Evolutionary conservation across 1,140 invertebrate species (phyloP).

Genomic region (Venustaconcha ellipsiformis): DNA sequence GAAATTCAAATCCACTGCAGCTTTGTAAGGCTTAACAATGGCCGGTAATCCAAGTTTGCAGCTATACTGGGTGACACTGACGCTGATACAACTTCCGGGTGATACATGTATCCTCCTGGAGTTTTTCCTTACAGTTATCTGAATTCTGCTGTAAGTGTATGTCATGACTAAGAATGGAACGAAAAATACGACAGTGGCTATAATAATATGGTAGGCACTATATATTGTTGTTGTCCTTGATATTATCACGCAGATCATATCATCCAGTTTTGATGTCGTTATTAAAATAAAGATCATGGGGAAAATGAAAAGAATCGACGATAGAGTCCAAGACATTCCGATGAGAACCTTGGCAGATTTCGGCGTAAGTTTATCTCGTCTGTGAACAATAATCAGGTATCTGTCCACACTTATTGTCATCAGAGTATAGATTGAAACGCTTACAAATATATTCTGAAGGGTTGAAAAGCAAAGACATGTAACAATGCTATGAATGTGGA

Average conservation of each 20-base stretch:
- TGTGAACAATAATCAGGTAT: constrained; percentile 22
- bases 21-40: constrained; percentile 14
- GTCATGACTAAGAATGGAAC: constrained; percentile 18
- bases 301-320: neutral
- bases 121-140: constrained; percentile 16
- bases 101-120: constrained; percentile 21
- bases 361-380: constrained; percentile 11
- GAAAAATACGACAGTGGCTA: constrained; percentile 12
- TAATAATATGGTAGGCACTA: constrained; percentile 7
- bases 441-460: constrained; percentile 13
- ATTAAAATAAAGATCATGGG: constrained; percentile 9
- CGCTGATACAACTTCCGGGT: constrained; percentile 18
- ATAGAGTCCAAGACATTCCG: constrained; percentile 8
- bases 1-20: constrained; percentile 17
- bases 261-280: neutral
- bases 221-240: neutral
- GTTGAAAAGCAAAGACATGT: constrained; percentile 13
- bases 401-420: constrained; percentile 25
- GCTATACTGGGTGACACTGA: constrained; percentile 30
- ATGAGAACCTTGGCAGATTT: constrained; percentile 11
- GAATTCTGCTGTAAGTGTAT: constrained; percentile 22
- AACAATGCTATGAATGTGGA: neutral
- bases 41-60: constrained; percentile 28
- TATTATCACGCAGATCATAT: constrained; percentile 3
- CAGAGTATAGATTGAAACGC: constrained; percentile 16